Evolutionary conservation across 2,888 invertebrate genomes (phyloP).

Genomic region (Gortyna flavago): DNA sequence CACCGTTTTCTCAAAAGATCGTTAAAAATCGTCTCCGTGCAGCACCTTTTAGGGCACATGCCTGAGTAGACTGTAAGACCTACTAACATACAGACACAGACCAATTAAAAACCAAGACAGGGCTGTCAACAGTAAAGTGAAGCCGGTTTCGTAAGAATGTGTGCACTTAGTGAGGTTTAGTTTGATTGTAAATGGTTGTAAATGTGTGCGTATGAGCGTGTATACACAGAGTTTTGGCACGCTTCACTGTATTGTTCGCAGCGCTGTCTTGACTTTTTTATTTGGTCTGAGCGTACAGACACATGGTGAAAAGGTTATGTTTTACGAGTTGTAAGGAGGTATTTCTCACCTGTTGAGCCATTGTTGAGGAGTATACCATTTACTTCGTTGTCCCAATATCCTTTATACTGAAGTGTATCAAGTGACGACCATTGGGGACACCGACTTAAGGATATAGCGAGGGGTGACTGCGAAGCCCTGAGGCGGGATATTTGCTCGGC

Average conservation of each 20-base stretch:
- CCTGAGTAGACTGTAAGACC: not conserved
- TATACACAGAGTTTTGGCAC: too few relatives aligned
- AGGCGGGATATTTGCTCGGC: constrained; percentile 87
- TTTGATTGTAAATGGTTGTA: too few relatives aligned
- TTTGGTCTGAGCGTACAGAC: too few relatives aligned
- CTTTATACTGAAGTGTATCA: constrained; percentile 90
- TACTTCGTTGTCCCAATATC: constrained; percentile 90
- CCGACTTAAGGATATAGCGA: constrained; percentile 87
- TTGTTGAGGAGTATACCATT: constrained; percentile 91
- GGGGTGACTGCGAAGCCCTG: constrained; percentile 91
- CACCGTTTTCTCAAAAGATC: not conserved
- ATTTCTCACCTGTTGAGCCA: constrained; percentile 91
- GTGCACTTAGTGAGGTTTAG: too few relatives aligned
- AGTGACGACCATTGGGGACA: constrained; percentile 88
- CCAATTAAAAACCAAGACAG: too few relatives aligned
- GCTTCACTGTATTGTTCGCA: too few relatives aligned
- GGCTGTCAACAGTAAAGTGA: too few relatives aligned
- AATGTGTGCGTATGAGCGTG: too few relatives aligned
- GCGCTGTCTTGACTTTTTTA: too few relatives aligned
- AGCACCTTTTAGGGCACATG: not conserved
- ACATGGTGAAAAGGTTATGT: not conserved
- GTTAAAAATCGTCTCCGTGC: not conserved
- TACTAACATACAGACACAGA: not conserved
- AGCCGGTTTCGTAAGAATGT: too few relatives aligned
- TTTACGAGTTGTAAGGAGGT: not conserved